Evolutionary conservation across 2,888 invertebrate genomes (phyloP), one percentile per base, ranked within the genome.

Genomic region (Nomada lathburiana): DNA sequence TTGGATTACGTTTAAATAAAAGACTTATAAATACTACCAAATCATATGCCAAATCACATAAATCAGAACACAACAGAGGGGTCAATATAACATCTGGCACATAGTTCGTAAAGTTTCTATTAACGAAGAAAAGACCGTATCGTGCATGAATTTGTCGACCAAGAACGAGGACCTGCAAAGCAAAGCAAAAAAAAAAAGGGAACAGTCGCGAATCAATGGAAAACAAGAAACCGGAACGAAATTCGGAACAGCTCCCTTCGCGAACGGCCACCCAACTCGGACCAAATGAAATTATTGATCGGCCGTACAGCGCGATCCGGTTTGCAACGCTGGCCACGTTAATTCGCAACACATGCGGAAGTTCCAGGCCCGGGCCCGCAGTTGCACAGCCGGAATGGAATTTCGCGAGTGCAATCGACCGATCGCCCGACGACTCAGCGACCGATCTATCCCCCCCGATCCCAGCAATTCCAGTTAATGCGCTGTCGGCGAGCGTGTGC

Each of bases 321-420:
- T 77, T 60, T 72, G 78, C 86, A 76, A 77, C 76, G 84, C 75
- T 73, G 70, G 55, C 72, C 65, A 50, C 86, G 86, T 86, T 86
- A 84, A 86, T 86, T 86, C 83, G 84, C 84, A 82, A 84, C 86
- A 82, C 86, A 84, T 84, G 86, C 86, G 84, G 84, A 86, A 84
- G 84, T 86, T 86, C 75, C 75, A 78, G 71, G 77, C 78, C 64
- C 68, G 76, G 68, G 83, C 75, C 67, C 72, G 85, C 72, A 85
- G 73, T 71, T 73, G 81, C 74, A 59, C 59, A 53, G 57, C 73
- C 74, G 59, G 64, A 64, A 72, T 63, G 67, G 60, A 80, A 82
- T 86, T 86, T 86, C 60, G 82, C 82, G 75, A 75, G 75, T 71
- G 71, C 81, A 76, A 76, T 83, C 83, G 73, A 68, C 79, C 73